Evolutionary conservation across 2,113 vertebrate species (phyloP).

Genomic region (Notothenia coriiceps): DNA sequence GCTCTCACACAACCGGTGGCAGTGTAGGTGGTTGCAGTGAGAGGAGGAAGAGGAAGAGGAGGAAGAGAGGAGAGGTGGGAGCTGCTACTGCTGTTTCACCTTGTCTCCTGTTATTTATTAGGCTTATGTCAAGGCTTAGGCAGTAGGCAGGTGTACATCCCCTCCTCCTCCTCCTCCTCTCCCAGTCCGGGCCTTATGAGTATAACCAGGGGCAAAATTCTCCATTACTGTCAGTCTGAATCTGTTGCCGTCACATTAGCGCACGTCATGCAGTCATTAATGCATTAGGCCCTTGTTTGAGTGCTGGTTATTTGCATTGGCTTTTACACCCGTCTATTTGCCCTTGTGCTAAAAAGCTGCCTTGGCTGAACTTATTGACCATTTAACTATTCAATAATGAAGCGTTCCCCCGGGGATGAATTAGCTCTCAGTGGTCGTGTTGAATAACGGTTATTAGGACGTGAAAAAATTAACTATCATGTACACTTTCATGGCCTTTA

Average conservation of each 20-base stretch:
- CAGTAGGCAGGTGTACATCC: constrained; percentile 83
- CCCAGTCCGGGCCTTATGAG: constrained; percentile 53
- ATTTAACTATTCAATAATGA: constrained; percentile 82
- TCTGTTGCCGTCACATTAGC: constrained; percentile 87
- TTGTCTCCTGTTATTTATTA: constrained; percentile 88
- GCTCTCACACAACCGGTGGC: constrained; percentile 26
- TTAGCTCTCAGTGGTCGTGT: constrained; percentile 32
- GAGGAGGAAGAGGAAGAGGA: not conserved
- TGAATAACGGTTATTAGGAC: constrained; percentile 36
- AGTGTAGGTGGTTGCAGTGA: constrained; percentile 44
- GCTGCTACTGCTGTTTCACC: constrained; percentile 84
- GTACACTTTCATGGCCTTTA: constrained; percentile 19
- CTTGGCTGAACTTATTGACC: constrained; percentile 72
- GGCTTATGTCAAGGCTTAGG: constrained; percentile 85
- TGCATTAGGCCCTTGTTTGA: constrained; percentile 86
- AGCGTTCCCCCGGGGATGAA: constrained; percentile 64
- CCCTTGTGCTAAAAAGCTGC: constrained; percentile 75
- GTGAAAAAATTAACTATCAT: not conserved
- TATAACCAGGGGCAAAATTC: constrained; percentile 92
- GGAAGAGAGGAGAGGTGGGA: not conserved
- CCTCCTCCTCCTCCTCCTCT: constrained; percentile 14
- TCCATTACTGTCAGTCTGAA: constrained; percentile 95
- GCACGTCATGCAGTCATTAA: constrained; percentile 89
- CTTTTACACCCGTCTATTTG: constrained; percentile 79
- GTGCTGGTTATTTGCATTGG: constrained; percentile 83